A percentile compares a stretch with the other conserved stretches of the same genome.
These are phyloP conservation scores for Lepidonotus clava DNA, from an alignment of 2,888 invertebrate species.

Conservation along the genomic window DNA sequence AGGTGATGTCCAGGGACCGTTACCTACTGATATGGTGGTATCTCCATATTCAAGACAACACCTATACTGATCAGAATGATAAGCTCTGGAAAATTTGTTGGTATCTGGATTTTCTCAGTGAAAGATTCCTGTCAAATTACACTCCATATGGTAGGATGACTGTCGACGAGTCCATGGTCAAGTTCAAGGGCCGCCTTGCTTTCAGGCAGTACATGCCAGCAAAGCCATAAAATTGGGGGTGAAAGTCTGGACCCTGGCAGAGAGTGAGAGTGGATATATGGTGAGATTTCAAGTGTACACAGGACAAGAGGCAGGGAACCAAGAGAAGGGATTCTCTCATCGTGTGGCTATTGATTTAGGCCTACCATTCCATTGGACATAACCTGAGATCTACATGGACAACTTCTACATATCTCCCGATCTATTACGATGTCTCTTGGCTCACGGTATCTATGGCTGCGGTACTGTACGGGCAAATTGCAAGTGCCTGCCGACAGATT, in stretches of 20 bases:
- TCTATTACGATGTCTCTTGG: background rate
- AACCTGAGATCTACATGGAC: background rate
- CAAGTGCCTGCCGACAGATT: background rate
- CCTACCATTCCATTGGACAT: background rate
- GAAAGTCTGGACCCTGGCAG: background rate
- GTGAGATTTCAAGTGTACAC: conserved; percentile 40
- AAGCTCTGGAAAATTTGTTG: conserved; percentile 8
- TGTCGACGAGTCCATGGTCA: conserved; percentile 42
- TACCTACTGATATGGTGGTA: background rate
- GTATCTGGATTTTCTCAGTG: background rate
- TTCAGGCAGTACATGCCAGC: conserved; percentile 46
- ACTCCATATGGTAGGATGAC: background rate
- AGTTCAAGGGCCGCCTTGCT: conserved; percentile 38
- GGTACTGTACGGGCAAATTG: background rate
- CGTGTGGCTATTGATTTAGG: background rate
- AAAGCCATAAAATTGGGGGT: conserved; percentile 41
- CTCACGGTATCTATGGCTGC: background rate
- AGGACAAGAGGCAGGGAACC: background rate
- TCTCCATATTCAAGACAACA: background rate
- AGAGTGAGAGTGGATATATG: conserved; percentile 15
- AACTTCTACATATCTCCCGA: background rate
- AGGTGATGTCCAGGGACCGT: background rate
- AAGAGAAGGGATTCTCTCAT: background rate
- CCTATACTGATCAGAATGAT: background rate
- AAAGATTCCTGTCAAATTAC: background rate